Evolutionary conservation across 2,113 vertebrate genomes (phyloP), one percentile per base, ranked within the genome.

Genomic region (Eudyptes chrysolophus): DNA sequence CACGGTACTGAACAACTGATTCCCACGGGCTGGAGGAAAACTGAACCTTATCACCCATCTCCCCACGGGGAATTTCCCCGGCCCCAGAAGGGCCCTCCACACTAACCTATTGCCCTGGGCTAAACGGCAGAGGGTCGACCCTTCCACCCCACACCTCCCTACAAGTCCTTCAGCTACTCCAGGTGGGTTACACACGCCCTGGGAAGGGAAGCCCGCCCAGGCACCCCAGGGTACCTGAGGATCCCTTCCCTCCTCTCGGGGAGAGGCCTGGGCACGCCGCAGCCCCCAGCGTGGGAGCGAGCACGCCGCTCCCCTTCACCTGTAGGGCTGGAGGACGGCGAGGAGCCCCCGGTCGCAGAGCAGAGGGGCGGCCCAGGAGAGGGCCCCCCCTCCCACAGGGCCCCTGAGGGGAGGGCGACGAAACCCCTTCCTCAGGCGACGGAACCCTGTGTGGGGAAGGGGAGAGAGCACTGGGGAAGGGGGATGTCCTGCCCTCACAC

Each of bases 401-500:
- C 11, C 48, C 26, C 62, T 11, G n/a, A 89, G 15, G 29, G 25
- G 30, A 71, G 9, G 61, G 62, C 62, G 64, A 36, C 13, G 7
- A 3, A 96, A 36, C 81, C 87, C 84, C 11, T 34, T 87, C 74
- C 84, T 82, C 65, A 38, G 42, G 78, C 49, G 8, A 36, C 38
- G 15, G 57, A 51, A 69, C 36, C n/a, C 82, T 26, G 17, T 10
- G 51, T 26, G 91, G 42, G 26, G 70, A 21, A 34, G 32, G 22
- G 48, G 52, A 68, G 38, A 74, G n/a, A 40, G 30, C 68, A 11
- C 68, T 66, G 77, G 25, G 57, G 52, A 38, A 76, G 26, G 22
- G 70, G 34, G 60, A 64, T 48, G 92, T 94, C 75, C 89, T 90
- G 58, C 80, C 86, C 85, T 70, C 81, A 89, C 55, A 52, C 84